These are phyloP conservation scores for Rhizoglyphus robini DNA, from an alignment of 1,140 invertebrate genomes.

Conservation along the genomic window DNA sequence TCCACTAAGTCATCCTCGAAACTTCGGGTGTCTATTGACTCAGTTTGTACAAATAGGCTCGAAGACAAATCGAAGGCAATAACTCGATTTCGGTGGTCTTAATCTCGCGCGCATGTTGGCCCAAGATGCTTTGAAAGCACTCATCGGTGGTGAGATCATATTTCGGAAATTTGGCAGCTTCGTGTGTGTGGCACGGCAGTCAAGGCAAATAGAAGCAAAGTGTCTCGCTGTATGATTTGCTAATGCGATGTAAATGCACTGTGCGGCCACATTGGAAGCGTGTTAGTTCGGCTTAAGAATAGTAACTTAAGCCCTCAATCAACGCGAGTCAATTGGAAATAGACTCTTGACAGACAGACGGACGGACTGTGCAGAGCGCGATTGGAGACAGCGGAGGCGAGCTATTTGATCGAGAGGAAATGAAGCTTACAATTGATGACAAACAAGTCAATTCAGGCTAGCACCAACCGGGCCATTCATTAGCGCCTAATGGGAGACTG, in stretches of 20 bases:
- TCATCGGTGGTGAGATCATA: conserved; percentile 5
- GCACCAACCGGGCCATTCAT: neutral
- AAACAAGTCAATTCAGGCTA: neutral
- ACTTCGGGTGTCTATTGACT: too few species aligned
- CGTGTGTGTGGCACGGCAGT: conserved; percentile 1
- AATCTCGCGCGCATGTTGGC: neutral
- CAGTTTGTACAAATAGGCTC: neutral
- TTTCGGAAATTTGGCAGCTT: conserved; percentile 14
- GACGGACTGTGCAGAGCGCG: neutral
- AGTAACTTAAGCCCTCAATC: conserved; percentile 15
- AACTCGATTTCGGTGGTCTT: conserved; percentile 13
- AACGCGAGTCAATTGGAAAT: conserved; percentile 7
- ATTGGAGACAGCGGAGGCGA: neutral
- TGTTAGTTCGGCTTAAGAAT: neutral
- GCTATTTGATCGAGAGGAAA: conserved; percentile 6
- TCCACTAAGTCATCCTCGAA: too few species aligned
- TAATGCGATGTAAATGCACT: conserved; percentile 5
- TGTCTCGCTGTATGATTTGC: neutral
- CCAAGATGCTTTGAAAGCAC: conserved; percentile 7
- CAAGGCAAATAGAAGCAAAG: neutral
- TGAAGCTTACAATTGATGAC: neutral
- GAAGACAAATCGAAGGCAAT: neutral
- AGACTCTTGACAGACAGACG: conserved; percentile 8
- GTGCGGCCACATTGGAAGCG: neutral
- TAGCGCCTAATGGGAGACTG: neutral